Base-by-base conservation (phyloP, 2,797 vertebrate genomes). In the Pitangus sulphuratus region DNA sequence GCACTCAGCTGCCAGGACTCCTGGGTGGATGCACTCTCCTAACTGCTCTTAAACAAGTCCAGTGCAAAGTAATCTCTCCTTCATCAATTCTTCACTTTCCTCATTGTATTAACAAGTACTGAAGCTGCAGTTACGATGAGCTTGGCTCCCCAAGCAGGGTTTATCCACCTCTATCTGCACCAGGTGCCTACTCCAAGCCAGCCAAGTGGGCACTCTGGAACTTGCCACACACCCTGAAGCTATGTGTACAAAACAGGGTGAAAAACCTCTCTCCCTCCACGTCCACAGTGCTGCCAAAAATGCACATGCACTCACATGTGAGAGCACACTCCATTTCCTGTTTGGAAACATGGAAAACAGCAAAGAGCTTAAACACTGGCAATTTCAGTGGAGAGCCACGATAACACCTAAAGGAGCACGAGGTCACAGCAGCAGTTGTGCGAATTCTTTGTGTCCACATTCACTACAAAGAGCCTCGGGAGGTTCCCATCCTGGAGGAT, bases 271-370 rank as follows among this genome's bases (percentile, higher is more conserved):
- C 76, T 75, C 69, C 69, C 50, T 81, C 6, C 30, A 57, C 0
- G 0, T 40, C 72, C 61, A 22, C 48, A 7, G 0, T 16, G 69
- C 79, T 84, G 84, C 72, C 84, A 92, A 22, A 66, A 74, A 35
- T 26, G 9, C 57, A 22, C 6, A 40, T 70, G 76, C 53, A 12
- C 48, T 83, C 75, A 82, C 81, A 54, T 2, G 37, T 53, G 37
- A 1, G 2, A 91, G 76, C 50, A 83, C 71, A 19, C 69, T 94
- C 83, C 31, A 94, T 90, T 95, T 95, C 87, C 94, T 94, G 93
- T 35, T 93, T 96, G 95, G 94, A 93, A 94, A 90, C 24, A 28
- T 21, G 60, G 69, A 87, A 83, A 94, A 84, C 1, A 94, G 89
- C 68, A 86, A 50, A 92, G 37, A 69, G 45, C 76, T 87, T 50